Conservation (phyloP, 2,113 vertebrate species). For the Megaceryle maxima region DNA sequence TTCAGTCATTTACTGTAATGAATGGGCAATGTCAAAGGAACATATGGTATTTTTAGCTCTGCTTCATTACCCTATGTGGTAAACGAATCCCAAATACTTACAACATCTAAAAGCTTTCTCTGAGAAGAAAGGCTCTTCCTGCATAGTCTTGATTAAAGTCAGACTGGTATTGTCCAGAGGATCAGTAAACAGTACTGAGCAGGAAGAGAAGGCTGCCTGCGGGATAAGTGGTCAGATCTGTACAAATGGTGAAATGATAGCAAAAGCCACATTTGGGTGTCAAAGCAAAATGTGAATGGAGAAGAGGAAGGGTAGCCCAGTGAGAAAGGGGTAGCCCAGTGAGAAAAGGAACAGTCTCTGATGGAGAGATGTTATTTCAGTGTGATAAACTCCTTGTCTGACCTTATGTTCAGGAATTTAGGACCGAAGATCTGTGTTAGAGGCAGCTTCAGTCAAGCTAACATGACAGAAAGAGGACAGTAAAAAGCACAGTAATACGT, state of each 20-base stretch:
- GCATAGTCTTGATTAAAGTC: conserved; percentile 21
- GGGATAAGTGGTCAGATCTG: background rate
- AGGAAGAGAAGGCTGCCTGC: background rate
- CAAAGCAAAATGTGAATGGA: background rate
- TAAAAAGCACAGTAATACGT: background rate
- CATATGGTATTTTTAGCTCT: conserved; percentile 55
- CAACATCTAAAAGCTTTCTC: conserved; percentile 18
- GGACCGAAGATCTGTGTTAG: background rate
- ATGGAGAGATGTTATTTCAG: background rate
- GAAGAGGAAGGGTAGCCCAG: background rate
- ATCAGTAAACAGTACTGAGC: background rate
- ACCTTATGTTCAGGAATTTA: background rate
- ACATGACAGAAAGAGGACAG: background rate
- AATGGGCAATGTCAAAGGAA: conserved; percentile 55
- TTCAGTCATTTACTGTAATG: conserved; percentile 46
- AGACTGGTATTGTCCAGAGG: background rate
- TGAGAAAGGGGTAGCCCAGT: background rate
- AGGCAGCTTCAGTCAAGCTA: background rate
- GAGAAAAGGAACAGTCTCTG: background rate
- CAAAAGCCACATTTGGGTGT: background rate
- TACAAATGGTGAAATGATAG: background rate
- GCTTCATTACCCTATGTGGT: conserved; percentile 48
- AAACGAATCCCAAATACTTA: conserved; percentile 10
- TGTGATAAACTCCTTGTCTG: background rate
- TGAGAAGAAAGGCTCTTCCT: conserved; percentile 7